A percentile compares a stretch with the other conserved stretches of the same genome.
These are phyloP conservation scores for Cygnus atratus DNA, from an alignment of 2,113 vertebrate genomes.

Conservation along the genomic window DNA sequence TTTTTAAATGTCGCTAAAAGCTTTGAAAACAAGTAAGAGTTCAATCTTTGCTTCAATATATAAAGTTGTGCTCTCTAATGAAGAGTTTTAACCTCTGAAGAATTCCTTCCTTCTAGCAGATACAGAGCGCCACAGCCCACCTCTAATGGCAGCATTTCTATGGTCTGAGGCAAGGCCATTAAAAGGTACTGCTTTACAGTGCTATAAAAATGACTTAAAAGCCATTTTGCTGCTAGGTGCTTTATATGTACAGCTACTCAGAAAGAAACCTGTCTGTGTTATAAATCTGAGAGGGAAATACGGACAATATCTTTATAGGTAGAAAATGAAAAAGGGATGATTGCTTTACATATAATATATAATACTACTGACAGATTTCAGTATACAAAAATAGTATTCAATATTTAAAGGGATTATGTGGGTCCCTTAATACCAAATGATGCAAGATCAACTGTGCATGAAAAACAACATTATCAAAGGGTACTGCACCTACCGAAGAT, in stretches of 20 bases:
- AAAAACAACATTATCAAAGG: constrained; percentile 12
- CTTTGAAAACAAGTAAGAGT: not conserved
- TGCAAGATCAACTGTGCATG: not conserved
- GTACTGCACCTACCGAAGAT: not conserved
- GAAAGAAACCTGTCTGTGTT: not conserved
- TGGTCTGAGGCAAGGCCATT: constrained; percentile 34
- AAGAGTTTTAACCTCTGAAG: constrained; percentile 28
- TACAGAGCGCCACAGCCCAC: not conserved
- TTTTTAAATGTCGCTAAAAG: not conserved
- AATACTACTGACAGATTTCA: constrained; percentile 12
- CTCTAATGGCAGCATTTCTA: constrained; percentile 6
- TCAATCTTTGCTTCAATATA: not conserved
- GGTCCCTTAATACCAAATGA: not conserved
- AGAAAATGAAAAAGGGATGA: not conserved
- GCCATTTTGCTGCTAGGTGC: not conserved
- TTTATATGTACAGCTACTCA: constrained; percentile 11
- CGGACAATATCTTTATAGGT: not conserved
- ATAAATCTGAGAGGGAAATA: not conserved
- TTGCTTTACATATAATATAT: not conserved
- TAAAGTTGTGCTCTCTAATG: not conserved
- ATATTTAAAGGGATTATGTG: constrained; percentile 32
- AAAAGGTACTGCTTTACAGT: constrained; percentile 3
- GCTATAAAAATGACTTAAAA: constrained; percentile 62
- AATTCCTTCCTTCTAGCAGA: not conserved
- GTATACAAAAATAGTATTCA: constrained; percentile 7